Conservation (phyloP, 2,797 vertebrate species). For the Cyprinodon diabolis region DNA sequence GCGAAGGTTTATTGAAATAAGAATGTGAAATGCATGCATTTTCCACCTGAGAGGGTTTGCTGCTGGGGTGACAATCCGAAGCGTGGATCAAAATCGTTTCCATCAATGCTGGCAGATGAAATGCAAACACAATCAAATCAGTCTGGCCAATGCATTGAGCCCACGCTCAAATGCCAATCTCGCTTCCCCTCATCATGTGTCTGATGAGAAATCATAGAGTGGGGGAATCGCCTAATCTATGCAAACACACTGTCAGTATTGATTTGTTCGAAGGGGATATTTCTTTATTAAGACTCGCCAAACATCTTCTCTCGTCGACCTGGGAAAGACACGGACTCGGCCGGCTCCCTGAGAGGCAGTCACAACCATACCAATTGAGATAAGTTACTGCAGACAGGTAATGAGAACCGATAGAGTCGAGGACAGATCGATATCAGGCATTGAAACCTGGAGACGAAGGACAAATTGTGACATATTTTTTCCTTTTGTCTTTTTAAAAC, state of each 20-base stretch:
- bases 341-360: slow-evolving; percentile 57
- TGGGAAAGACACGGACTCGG: slow-evolving; percentile 41
- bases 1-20: slow-evolving; percentile 72
- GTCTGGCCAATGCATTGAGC: slow-evolving; percentile 62
- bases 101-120: slow-evolving; percentile 79
- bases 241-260: slow-evolving; percentile 82
- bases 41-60: slow-evolving; percentile 77
- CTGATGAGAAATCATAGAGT: slow-evolving; percentile 80
- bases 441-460: slow-evolving; percentile 75
- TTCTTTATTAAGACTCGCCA: slow-evolving; percentile 78
- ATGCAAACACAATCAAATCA: slow-evolving; percentile 82
- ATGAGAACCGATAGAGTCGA: slow-evolving; percentile 79
- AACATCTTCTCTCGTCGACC: slow-evolving; percentile 61
- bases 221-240: slow-evolving; percentile 77
- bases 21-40: slow-evolving; percentile 74
- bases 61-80: slow-evolving; percentile 58
- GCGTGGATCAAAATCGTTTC: slow-evolving; percentile 69
- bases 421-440: slow-evolving; percentile 75
- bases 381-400: slow-evolving; percentile 81
- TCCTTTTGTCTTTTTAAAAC: slow-evolving; percentile 52
- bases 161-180: slow-evolving; percentile 75
- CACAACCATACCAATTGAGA: slow-evolving; percentile 76
- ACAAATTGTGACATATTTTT: slow-evolving; percentile 73
- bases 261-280: slow-evolving; percentile 78
- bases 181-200: slow-evolving; percentile 69